Evolutionary conservation across 53 echinoderm and acorn worm genomes (phyloP).

Genomic region (Luidia sarsii): DNA sequence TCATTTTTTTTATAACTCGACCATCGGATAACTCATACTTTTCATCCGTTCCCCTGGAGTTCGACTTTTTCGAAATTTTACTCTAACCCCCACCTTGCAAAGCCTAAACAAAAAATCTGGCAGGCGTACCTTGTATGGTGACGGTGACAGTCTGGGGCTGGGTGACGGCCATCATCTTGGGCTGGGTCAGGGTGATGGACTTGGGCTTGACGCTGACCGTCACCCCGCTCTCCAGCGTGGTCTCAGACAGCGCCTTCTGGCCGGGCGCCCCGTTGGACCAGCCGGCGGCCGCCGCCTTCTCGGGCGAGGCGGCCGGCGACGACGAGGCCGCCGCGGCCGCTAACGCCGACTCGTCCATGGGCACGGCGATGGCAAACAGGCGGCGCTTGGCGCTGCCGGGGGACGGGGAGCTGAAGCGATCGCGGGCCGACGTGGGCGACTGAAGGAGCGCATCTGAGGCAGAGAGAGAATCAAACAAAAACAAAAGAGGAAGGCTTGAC

Average conservation of each 20-base stretch:
- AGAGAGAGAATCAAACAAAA: too few species aligned
- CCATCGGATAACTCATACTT: too few species aligned
- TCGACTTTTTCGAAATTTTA: too few species aligned
- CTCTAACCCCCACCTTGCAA: too few species aligned
- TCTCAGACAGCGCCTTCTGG: constrained; percentile 5
- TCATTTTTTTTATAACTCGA: too few species aligned
- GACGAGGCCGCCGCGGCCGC: not conserved
- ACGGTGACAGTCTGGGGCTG: constrained; percentile 57
- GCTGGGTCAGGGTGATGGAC: constrained; percentile 47
- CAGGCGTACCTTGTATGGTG: constrained; percentile 46
- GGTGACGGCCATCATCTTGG: constrained; percentile 20
- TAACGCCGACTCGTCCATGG: not conserved
- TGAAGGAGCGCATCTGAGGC: constrained; percentile 56
- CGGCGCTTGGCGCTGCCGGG: constrained; percentile 85
- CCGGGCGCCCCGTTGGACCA: not conserved
- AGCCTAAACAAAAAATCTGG: too few species aligned
- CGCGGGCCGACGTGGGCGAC: constrained; percentile 89
- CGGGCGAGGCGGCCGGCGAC: not conserved
- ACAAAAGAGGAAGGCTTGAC: too few species aligned
- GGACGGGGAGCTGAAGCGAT: constrained; percentile 91
- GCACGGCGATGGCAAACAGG: constrained; percentile 56
- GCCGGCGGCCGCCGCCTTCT: not conserved
- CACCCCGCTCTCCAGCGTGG: constrained; percentile 46
- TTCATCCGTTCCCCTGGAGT: too few species aligned
- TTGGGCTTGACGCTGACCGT: constrained; percentile 39